A percentile compares a stretch with the other conserved stretches of the same genome.
Conservation (phyloP, 2,888 invertebrate genomes). For the Penaeus monodon region DNA sequence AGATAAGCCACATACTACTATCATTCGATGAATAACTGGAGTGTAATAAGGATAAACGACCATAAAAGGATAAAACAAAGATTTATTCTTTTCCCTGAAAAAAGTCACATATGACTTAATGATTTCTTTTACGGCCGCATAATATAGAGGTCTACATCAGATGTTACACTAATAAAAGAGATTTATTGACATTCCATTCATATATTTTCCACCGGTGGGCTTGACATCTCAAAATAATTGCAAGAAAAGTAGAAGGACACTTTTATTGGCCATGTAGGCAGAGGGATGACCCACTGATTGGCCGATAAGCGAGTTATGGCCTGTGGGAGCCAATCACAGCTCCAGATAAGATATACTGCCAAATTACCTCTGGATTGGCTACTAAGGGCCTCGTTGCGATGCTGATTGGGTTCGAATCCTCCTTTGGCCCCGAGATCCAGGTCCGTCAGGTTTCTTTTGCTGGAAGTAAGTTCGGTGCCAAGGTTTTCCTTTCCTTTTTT, state of each 20-base stretch:
- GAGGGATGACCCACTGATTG: not conserved
- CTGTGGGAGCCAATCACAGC: conserved; percentile 3
- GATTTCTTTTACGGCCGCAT: too few relatives aligned
- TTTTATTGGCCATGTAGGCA: not conserved
- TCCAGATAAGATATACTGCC: conserved; percentile 4
- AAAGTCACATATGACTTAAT: too few relatives aligned
- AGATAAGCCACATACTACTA: too few relatives aligned
- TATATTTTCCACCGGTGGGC: too few relatives aligned
- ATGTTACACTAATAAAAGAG: too few relatives aligned
- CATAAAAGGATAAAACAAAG: too few relatives aligned
- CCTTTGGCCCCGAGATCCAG: conserved; percentile 2
- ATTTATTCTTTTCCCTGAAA: too few relatives aligned
- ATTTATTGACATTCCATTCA: too few relatives aligned
- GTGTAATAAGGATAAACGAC: too few relatives aligned
- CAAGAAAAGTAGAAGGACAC: conserved; percentile 7
- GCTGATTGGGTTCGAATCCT: not conserved
- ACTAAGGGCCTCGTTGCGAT: conserved; percentile 7
- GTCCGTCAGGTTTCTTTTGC: not conserved
- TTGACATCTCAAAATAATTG: not conserved
- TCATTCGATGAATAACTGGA: too few relatives aligned
- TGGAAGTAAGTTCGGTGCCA: not conserved
- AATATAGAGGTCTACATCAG: too few relatives aligned
- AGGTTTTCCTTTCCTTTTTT: not conserved
- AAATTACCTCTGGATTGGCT: not conserved
- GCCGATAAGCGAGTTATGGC: not conserved